A percentile compares a stretch with the other conserved stretches of the same genome.
phyloP scores from a whole-genome alignment of 2,113 vertebrate species.

The Tor tambroides region DNA sequence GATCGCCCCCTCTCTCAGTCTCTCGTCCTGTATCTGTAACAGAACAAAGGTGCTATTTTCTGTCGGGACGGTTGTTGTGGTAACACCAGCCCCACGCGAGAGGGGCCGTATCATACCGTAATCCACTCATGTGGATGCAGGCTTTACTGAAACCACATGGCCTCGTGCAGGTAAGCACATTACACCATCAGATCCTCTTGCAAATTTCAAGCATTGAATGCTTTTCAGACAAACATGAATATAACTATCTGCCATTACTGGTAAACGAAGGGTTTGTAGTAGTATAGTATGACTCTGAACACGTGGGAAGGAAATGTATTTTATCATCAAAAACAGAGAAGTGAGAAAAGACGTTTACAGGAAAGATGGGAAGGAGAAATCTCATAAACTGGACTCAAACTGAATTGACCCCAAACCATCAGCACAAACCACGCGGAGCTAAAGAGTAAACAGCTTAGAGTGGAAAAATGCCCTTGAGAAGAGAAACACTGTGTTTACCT shows the following conservation, averaged over 20 bases:
- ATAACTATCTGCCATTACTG: background rate
- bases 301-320: background rate
- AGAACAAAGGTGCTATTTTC: background rate
- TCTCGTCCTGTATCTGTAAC: background rate
- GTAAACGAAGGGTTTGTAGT: background rate
- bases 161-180: background rate
- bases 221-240: background rate
- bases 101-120: background rate
- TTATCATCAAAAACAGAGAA: background rate
- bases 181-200: background rate
- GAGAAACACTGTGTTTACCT: background rate
- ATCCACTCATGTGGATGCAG: background rate
- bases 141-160: background rate
- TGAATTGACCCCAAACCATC: background rate
- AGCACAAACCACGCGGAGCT: background rate
- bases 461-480: background rate
- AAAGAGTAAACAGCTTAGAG: background rate
- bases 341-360: background rate
- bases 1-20: background rate
- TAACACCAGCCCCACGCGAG: background rate
- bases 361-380: background rate
- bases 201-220: background rate
- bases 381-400: background rate
- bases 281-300: background rate
- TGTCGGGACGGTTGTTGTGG: background rate